Evolutionary conservation across 2,888 invertebrate genomes (phyloP).

Genomic region (Actias luna): DNA sequence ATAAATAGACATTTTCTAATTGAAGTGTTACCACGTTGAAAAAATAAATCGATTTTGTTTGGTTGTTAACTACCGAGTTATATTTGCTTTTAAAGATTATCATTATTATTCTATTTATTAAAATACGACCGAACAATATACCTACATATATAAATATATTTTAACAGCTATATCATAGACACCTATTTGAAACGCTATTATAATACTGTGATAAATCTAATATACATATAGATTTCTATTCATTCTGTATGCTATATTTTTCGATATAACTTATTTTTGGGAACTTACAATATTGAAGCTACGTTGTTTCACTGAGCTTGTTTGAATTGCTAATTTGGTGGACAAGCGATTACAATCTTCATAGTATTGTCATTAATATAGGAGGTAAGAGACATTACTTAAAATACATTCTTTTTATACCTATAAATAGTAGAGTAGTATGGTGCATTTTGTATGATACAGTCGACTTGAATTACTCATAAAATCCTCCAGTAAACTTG

Average conservation of each 20-base stretch:
- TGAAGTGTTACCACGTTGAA: constrained; percentile 8
- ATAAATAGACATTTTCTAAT: not conserved
- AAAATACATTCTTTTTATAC: constrained; percentile 19
- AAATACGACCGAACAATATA: constrained; percentile 11
- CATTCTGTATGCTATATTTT: not conserved
- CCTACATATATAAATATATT: constrained; percentile 10
- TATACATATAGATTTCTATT: constrained; percentile 7
- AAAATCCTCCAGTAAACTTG: constrained; percentile 34
- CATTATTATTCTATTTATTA: not conserved
- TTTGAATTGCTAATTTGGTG: not conserved
- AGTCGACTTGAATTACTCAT: not conserved
- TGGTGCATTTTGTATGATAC: not conserved
- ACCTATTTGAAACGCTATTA: constrained; percentile 28
- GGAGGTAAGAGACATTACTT: constrained; percentile 49
- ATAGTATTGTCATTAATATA: constrained; percentile 65
- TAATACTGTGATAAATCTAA: constrained; percentile 32
- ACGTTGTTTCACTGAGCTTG: not conserved
- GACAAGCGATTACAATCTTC: constrained; percentile 19
- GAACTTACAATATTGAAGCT: not conserved
- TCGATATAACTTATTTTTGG: not conserved
- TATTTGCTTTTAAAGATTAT: not conserved
- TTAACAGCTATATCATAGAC: constrained; percentile 17
- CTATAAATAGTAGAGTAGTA: constrained; percentile 19
- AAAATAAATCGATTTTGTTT: not conserved
- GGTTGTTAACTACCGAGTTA: not conserved